These are phyloP conservation scores for Arbacia lixula DNA, from an alignment of 53 echinoderm and acorn worm genomes.

Conservation along the genomic window DNA sequence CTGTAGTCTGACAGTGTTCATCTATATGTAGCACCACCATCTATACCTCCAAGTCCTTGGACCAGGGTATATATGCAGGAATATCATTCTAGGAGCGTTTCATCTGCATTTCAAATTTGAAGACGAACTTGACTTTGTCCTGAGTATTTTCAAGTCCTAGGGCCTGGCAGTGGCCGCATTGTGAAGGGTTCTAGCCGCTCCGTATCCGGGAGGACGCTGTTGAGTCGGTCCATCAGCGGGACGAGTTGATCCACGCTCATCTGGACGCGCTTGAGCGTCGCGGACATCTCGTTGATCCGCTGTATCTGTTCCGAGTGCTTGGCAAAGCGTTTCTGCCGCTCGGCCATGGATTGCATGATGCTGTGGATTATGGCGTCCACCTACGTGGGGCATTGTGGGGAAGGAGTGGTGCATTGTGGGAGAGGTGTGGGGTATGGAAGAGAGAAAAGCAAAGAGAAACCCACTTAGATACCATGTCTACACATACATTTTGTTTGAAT, in stretches of 20 bases:
- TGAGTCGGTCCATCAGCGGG: slow-evolving; percentile 91
- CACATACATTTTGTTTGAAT: too few relatives aligned
- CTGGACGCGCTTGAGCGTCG: slow-evolving; percentile 78
- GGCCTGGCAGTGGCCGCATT: slow-evolving; percentile 67
- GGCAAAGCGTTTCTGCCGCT: slow-evolving; percentile 84
- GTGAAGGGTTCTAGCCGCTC: slow-evolving; percentile 89
- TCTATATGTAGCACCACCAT: too few relatives aligned
- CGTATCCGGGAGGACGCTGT: slow-evolving; percentile 82
- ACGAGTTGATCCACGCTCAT: slow-evolving; percentile 88
- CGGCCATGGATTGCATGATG: slow-evolving; percentile 78
- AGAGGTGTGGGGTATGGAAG: too few relatives aligned
- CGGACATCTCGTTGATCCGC: slow-evolving; percentile 95
- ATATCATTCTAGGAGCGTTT: neutral
- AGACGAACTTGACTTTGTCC: too few relatives aligned
- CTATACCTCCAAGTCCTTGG: too few relatives aligned
- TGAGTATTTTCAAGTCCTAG: slow-evolving; percentile 43
- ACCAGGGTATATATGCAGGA: neutral
- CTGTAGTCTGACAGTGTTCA: too few relatives aligned
- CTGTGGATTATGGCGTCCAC: slow-evolving; percentile 80
- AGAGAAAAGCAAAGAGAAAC: too few relatives aligned
- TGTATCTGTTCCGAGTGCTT: slow-evolving; percentile 92
- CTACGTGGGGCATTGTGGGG: too few relatives aligned
- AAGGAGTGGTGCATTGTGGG: too few relatives aligned
- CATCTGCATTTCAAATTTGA: too few relatives aligned
- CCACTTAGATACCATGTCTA: too few relatives aligned